These are phyloP conservation scores for Hetaerina americana DNA, from an alignment of 1,140 invertebrate genomes.

Conservation along the genomic window DNA sequence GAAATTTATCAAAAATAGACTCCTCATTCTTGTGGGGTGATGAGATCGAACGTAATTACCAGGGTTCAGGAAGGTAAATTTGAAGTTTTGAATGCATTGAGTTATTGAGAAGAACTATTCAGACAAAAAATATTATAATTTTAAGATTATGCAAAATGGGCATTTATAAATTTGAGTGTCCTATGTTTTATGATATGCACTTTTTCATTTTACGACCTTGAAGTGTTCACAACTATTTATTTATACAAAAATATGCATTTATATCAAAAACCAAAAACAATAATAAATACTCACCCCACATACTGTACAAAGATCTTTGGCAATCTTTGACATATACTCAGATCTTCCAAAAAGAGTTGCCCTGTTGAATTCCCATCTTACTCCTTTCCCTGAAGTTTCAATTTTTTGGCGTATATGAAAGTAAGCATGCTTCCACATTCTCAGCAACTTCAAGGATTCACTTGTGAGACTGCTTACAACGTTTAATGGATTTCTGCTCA, in stretches of 20 bases:
- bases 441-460: constrained; percentile 50
- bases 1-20: too few species aligned
- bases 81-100: too few species aligned
- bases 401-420: constrained; percentile 61
- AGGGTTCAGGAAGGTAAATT: too few species aligned
- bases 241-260: constrained; percentile 4
- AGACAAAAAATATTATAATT: too few species aligned
- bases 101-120: too few species aligned
- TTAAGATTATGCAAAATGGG: too few species aligned
- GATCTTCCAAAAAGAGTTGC: constrained; percentile 63
- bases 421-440: constrained; percentile 61
- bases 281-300: background rate
- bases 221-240: too few species aligned
- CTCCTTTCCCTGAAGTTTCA: constrained; percentile 64
- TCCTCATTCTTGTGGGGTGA: too few species aligned
- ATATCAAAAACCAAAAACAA: constrained; percentile 3
- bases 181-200: too few species aligned
- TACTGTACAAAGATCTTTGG: constrained; percentile 53
- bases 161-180: too few species aligned
- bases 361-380: constrained; percentile 82
- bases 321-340: constrained; percentile 68
- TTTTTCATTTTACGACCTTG: too few species aligned
- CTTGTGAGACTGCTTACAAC: constrained; percentile 38
- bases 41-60: too few species aligned
- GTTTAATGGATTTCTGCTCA: constrained; percentile 25